A percentile compares a stretch with the other conserved stretches of the same genome.
phyloP scores from a whole-genome alignment of 2,113 vertebrate species.

The Chinchilla lanigera region DNA sequence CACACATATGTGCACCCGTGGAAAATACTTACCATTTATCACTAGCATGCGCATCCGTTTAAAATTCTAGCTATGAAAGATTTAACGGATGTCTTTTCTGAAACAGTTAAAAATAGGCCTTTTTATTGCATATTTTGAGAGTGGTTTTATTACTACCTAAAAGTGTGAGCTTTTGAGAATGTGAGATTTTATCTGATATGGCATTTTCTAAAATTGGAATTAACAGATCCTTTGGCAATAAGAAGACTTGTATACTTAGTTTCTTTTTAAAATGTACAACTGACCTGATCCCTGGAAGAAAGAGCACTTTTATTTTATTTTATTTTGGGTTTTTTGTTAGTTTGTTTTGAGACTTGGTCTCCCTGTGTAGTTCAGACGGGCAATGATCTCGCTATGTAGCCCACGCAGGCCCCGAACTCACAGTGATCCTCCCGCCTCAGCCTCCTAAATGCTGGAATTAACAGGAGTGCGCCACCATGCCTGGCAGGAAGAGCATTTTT shows the following conservation, averaged over 20 bases:
- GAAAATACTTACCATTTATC: background rate
- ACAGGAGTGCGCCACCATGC: background rate
- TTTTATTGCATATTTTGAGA: slow-evolving; percentile 10
- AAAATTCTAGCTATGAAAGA: background rate
- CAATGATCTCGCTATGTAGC: background rate
- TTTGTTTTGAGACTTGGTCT: background rate
- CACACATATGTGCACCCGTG: background rate
- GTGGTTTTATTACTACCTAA: slow-evolving; percentile 18
- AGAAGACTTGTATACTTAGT: slow-evolving; percentile 46
- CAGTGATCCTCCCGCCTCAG: background rate
- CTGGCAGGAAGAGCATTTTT: background rate
- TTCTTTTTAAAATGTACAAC: slow-evolving; percentile 34
- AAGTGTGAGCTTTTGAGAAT: background rate
- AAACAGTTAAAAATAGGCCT: slow-evolving; percentile 3
- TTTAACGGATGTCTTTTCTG: background rate
- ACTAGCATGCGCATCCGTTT: background rate
- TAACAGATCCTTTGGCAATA: slow-evolving; percentile 10
- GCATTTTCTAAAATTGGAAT: slow-evolving; percentile 27
- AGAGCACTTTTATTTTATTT: background rate
- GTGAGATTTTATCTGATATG: background rate
- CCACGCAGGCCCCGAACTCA: background rate
- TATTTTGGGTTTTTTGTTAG: background rate
- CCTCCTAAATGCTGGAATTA: background rate
- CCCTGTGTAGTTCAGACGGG: background rate
- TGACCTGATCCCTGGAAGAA: background rate